phyloP scores from a whole-genome alignment of 2,888 invertebrate species.

The Tetramorium bicarinatum region DNA sequence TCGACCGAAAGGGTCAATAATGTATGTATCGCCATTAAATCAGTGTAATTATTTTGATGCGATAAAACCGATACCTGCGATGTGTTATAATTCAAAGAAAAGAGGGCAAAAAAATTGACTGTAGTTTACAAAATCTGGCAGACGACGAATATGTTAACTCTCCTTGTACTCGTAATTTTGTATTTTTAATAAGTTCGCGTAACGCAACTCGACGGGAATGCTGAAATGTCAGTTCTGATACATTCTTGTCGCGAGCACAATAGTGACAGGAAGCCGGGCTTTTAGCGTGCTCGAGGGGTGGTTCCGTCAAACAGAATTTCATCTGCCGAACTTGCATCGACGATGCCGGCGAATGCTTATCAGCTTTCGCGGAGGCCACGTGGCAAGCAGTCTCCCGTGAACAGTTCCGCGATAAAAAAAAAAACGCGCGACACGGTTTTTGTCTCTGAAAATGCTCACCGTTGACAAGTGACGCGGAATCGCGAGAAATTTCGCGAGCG shows the following conservation, averaged over 20 bases:
- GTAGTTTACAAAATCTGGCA: background rate
- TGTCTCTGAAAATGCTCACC: background rate
- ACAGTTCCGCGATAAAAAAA: background rate
- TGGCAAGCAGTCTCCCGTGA: conserved; percentile 8
- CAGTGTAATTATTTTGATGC: conserved; percentile 7
- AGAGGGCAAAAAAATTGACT: background rate
- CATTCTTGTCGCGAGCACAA: background rate
- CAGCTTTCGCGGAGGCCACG: background rate
- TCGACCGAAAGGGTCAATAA: conserved; percentile 37
- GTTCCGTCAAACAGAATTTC: conserved; percentile 16
- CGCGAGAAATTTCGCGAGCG: background rate
- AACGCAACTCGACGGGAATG: background rate
- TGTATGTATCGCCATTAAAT: background rate
- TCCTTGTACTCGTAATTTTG: background rate
- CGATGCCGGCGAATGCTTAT: background rate
- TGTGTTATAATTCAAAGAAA: background rate
- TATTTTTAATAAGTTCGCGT: conserved; percentile 16
- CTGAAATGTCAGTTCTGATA: background rate
- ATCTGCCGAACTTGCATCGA: background rate
- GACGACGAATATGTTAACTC: conserved; percentile 4
- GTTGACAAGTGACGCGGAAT: background rate
- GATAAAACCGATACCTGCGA: background rate
- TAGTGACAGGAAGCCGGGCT: background rate
- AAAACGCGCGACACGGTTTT: background rate
- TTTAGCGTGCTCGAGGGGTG: background rate